phyloP scores from a whole-genome alignment of 2,113 vertebrate species.

The Rana temporaria region DNA sequence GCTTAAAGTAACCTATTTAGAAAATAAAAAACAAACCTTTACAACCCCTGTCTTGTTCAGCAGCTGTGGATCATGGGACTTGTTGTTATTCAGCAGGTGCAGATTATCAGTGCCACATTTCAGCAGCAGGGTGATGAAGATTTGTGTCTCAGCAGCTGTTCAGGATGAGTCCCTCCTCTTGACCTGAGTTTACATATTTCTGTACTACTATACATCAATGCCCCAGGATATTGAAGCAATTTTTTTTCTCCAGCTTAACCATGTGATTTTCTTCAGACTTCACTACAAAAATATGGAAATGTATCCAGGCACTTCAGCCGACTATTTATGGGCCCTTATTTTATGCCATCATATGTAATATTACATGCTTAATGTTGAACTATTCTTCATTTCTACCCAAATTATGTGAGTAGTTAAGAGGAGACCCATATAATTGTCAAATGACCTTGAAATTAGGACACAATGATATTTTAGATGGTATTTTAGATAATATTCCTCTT shows the following conservation, averaged over 20 bases:
- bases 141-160: not conserved
- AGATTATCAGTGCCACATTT: not conserved
- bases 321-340: conserved; percentile 25
- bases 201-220: not conserved
- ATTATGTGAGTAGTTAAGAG: conserved; percentile 67
- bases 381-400: conserved; percentile 68
- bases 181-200: not conserved
- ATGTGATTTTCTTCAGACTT: conserved; percentile 11
- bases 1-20: too few relatives aligned
- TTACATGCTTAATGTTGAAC: conserved; percentile 51
- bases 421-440: conserved; percentile 70
- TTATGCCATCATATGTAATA: conserved; percentile 52
- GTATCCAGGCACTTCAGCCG: conserved; percentile 17
- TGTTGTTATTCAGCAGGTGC: not conserved
- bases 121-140: too few relatives aligned
- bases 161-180: too few relatives aligned
- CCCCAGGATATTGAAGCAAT: not conserved
- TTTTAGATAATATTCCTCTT: conserved; percentile 79
- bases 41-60: too few relatives aligned
- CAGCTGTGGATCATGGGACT: too few relatives aligned
- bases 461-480: conserved; percentile 78
- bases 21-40: too few relatives aligned
- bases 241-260: not conserved
- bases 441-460: conserved; percentile 80
- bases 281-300: conserved; percentile 49